A percentile compares a stretch with the other conserved stretches of the same genome.
Conservation (phyloP, 2,888 invertebrate genomes). For the Euphydryas editha region DNA sequence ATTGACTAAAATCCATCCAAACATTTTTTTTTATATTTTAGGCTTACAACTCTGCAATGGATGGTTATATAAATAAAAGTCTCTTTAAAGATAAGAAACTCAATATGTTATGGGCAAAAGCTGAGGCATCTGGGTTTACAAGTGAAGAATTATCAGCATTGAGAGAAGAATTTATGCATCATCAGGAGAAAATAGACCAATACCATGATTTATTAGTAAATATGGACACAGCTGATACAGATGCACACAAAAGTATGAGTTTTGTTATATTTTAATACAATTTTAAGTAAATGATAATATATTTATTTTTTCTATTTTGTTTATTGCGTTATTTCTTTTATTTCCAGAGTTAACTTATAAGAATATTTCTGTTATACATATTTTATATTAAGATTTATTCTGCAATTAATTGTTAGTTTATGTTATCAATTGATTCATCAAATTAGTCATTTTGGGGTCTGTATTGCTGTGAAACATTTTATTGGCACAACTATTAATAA, state of each 20-base stretch:
- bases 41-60: slow-evolving; percentile 72
- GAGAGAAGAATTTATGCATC: slow-evolving; percentile 95
- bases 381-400: no score
- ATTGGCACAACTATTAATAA: no score
- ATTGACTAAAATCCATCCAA: no score
- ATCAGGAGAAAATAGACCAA: slow-evolving; percentile 96
- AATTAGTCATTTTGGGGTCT: no score
- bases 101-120: slow-evolving; percentile 95
- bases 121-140: slow-evolving; percentile 93
- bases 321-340: no score
- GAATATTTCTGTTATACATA: no score
- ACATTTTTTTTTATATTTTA: slow-evolving; percentile 39
- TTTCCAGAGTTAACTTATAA: no score
- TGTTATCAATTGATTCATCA: no score
- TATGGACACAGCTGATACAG: slow-evolving; percentile 83
- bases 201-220: slow-evolving; percentile 91
- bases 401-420: no score
- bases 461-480: no score
- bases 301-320: background rate
- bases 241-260: slow-evolving; percentile 85
- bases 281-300: background rate
- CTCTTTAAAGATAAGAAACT: slow-evolving; percentile 95
- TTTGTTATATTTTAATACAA: background rate
- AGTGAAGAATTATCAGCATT: slow-evolving; percentile 91
- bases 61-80: slow-evolving; percentile 88